These are phyloP conservation scores for Agapostemon virescens DNA, from an alignment of 2,888 invertebrate species.

Conservation along the genomic window DNA sequence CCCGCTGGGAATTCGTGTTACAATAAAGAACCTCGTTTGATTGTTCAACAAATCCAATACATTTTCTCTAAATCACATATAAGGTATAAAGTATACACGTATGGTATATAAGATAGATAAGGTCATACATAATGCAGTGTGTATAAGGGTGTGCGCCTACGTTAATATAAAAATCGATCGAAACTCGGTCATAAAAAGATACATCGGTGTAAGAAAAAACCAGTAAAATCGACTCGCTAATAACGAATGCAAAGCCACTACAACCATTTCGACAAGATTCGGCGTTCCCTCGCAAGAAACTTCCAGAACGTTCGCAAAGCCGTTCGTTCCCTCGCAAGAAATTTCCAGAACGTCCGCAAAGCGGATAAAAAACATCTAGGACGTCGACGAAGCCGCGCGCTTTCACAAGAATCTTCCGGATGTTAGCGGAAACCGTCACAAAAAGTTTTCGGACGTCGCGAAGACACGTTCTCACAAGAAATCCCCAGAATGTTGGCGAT, in stretches of 20 bases:
- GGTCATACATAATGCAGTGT: constrained; percentile 9
- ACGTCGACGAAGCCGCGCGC: no score
- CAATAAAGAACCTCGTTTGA: constrained; percentile 34
- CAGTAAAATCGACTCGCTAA: not conserved
- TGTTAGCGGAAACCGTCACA: no score
- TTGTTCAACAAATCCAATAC: constrained; percentile 55
- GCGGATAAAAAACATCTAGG: no score
- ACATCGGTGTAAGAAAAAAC: constrained; percentile 23
- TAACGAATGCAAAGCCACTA: constrained; percentile 14
- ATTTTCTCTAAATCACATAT: constrained; percentile 44
- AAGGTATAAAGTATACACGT: constrained; percentile 41
- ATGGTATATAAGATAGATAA: not conserved
- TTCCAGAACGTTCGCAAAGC: no score
- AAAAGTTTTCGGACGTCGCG: no score
- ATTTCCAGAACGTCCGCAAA: no score
- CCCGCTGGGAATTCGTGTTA: no score
- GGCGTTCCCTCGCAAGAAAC: not conserved
- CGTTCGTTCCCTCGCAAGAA: no score
- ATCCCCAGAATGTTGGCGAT: not conserved
- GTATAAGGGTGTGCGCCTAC: constrained; percentile 1
- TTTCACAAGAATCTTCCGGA: no score
- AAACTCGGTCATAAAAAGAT: constrained; percentile 39
- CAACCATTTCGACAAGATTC: constrained; percentile 3
- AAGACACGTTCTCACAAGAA: no score
- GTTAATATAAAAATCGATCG: constrained; percentile 47